A percentile compares a stretch with the other conserved stretches of the same genome.
Conservation (phyloP, 2,888 invertebrate genomes). For the Aethes cnicana region DNA sequence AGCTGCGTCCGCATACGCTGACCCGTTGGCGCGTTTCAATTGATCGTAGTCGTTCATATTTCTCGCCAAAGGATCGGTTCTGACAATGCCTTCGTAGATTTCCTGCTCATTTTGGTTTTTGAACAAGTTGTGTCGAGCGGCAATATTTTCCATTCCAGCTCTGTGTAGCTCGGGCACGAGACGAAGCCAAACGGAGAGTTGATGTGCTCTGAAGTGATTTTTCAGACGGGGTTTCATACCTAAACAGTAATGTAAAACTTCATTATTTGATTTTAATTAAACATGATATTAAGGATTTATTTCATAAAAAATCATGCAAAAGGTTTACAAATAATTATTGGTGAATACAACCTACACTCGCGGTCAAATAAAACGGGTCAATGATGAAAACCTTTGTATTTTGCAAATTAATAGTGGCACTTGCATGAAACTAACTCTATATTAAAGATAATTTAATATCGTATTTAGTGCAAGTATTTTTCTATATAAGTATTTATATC, state of each 20-base stretch:
- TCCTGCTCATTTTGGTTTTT: conserved; percentile 93
- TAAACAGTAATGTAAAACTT: no score
- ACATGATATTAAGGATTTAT: no score
- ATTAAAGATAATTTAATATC: no score
- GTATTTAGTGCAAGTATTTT: no score
- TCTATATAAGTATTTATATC: no score
- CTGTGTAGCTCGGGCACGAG: conserved; percentile 95
- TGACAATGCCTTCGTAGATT: conserved; percentile 93
- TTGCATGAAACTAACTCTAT: neutral
- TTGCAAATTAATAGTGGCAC: neutral
- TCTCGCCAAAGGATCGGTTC: conserved; percentile 90
- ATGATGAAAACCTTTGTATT: neutral
- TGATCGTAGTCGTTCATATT: conserved; percentile 84
- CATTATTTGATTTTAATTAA: no score
- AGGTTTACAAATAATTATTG: no score
- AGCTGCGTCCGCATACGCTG: conserved; percentile 81
- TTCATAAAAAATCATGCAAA: no score
- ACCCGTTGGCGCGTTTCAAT: conserved; percentile 77
- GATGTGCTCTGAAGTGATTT: conserved; percentile 97
- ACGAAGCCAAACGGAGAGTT: conserved; percentile 96
- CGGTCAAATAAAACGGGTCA: neutral
- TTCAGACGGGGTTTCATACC: conserved; percentile 95
- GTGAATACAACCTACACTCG: no score
- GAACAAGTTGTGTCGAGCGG: conserved; percentile 93
- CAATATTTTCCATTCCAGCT: conserved; percentile 94